Evolutionary conservation across 2,113 vertebrate genomes (phyloP), one percentile per base, ranked within the genome.

Genomic region (Excalfactoria chinensis): DNA sequence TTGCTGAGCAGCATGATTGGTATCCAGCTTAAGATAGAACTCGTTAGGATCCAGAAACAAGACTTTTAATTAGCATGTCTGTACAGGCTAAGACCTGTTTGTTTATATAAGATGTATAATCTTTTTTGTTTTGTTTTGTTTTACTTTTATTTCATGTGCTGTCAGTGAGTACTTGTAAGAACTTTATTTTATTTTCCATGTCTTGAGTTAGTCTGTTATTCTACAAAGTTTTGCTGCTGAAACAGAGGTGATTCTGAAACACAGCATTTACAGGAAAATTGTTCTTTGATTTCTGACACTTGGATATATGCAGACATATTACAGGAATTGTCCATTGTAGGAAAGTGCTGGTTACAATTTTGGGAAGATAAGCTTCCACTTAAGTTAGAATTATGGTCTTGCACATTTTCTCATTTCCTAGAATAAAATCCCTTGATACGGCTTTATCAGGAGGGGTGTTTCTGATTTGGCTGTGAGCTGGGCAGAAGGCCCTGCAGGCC

Each of bases 351-450:
- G 43, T 81, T 88, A 62, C 55, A 86, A 77, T 64, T 90, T 64
- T 20, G 11, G 56, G 55, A 62, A 94, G 88, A 90, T 95, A 90
- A 87, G 3, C 34, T 78, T 93, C 73, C 68, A 69, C 70, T 84
- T 55, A 62, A 82, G 72, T 20, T 30, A 62, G 75, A 80, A 81
- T 69, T 55, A 46, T 22, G 69, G 28, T 78, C 34, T 32, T 69
- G 23, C 75, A 26, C 13, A 4, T 90, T 86, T 94, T 84, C 76
- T 81, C 58, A 23, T 94, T 95, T 81, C 49, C 20, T 30, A 41
- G 70, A 55, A 83, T 77, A n/a, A 80, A 95, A 86, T 13, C 6
- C 21, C 7, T 22, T 76, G 88, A 91, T 78, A 90, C 88, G 51
- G 2, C 23, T 41, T 78, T 91, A 79, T 90, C 66, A 0, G 63